Conservation (phyloP, 2,797 vertebrate species). For the Malurus leucopterus region DNA sequence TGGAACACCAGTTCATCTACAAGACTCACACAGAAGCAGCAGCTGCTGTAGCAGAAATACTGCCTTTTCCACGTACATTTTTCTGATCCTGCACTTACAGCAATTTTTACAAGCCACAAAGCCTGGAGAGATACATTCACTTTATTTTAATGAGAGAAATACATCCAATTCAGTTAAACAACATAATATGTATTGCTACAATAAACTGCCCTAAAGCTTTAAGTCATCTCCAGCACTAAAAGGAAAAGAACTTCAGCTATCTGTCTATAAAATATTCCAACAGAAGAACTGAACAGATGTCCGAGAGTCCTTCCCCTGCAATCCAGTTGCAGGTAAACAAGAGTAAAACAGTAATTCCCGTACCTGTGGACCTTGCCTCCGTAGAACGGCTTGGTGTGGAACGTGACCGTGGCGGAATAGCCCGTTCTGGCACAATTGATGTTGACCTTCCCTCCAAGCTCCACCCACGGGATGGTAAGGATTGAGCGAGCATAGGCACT, state of each 20-base stretch:
- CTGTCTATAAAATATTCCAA: not conserved
- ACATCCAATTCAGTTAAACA: not conserved
- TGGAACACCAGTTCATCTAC: not conserved
- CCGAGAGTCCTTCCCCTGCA: not conserved
- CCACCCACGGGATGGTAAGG: conserved; percentile 94
- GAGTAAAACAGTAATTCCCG: not conserved
- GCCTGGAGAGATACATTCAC: not conserved
- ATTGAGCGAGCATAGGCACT: conserved; percentile 95
- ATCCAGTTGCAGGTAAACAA: not conserved
- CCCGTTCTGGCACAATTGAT: conserved; percentile 89
- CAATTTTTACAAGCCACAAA: not conserved
- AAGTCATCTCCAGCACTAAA: not conserved
- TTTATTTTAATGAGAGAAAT: not conserved
- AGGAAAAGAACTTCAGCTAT: not conserved
- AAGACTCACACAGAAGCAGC: not conserved
- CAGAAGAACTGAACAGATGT: not conserved
- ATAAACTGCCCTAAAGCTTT: not conserved
- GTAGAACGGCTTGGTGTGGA: conserved; percentile 96
- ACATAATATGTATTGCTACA: not conserved
- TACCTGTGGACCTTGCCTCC: conserved; percentile 96
- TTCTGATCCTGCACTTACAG: not conserved
- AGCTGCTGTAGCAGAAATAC: not conserved
- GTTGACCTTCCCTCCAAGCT: conserved; percentile 91
- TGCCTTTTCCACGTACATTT: not conserved
- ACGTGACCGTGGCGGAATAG: conserved; percentile 87